Evolutionary conservation across 1,140 invertebrate species (phyloP), one percentile per base, ranked within the genome.

Genomic region (Drosophila neocordata): DNA sequence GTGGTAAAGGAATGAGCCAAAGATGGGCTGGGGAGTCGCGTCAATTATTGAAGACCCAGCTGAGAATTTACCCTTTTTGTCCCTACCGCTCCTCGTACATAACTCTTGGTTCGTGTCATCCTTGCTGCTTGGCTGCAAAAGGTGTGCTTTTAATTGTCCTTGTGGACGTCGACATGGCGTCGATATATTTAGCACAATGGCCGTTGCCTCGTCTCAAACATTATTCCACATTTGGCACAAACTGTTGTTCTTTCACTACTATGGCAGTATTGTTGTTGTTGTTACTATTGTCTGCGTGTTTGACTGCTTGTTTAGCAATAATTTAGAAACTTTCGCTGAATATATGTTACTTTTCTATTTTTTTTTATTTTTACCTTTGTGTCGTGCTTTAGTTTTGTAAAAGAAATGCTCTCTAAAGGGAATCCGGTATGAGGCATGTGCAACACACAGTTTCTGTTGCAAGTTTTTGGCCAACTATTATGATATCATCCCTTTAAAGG

Each of bases 291-390:
- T 38, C 60, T 69, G 65, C 72, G 65, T 76, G 81, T 81, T 77
- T 85, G 73, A 74, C 77, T 80, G 77, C 82, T 87, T 81, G 82
- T 81, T 85, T 87, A 81, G 82, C 65, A 85, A 85, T 87, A 87
- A 85, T 85, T 85, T 85, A 87, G 70, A 82, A 85, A 85, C 82
- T 85, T 85, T 85, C 82, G 82, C 82, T 85, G 78, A 85, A 78
- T 85, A 57, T 85, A 75, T 87, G 78, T 78, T 13, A n/a, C n/a
- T n/a, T n/a, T n/a, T n/a, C n/a, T 58, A 38, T 58, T 83, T 65
- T 82, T 76, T 38, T 38, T 70, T 65, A 78, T 78, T 87, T 78
- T n/a, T n/a, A 74, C 82, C 75, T 56, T 78, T 81, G 82, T 65
- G 77, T 82, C 73, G 65, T 69, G 65, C 72, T 53, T 63, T 48